Conservation (phyloP, 2,888 invertebrate species). For the Electrophaes corylata region DNA sequence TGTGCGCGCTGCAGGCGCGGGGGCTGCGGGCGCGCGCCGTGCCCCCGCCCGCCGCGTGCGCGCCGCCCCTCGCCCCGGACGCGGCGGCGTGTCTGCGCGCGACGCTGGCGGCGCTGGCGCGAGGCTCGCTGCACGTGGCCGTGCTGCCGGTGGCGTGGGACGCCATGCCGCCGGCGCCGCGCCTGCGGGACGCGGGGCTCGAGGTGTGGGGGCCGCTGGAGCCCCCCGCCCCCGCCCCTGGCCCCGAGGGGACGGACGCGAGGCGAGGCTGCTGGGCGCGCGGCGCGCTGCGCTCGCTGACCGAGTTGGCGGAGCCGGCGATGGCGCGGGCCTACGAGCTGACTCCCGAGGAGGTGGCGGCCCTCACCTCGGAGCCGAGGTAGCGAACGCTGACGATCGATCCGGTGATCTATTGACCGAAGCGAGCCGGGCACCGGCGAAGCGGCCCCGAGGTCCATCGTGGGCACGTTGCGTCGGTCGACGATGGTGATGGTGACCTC, state of each 20-base stretch:
- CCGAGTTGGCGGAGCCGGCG: slow-evolving; percentile 55
- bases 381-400: not conserved
- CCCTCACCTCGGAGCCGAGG: slow-evolving; percentile 34
- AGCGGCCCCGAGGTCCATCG: no score
- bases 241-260: slow-evolving; percentile 55
- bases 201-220: slow-evolving; percentile 60
- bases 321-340: slow-evolving; percentile 42
- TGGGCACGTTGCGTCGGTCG: no score
- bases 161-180: slow-evolving; percentile 44
- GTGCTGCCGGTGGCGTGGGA: slow-evolving; percentile 37
- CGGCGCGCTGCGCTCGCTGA: slow-evolving; percentile 54
- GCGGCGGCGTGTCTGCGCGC: slow-evolving; percentile 36
- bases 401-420: no score
- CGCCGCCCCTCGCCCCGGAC: slow-evolving; percentile 41
- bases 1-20: slow-evolving; percentile 34
- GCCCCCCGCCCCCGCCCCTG: slow-evolving; percentile 47
- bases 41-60: slow-evolving; percentile 8
- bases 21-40: slow-evolving; percentile 14
- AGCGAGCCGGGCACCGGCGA: no score
- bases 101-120: slow-evolving; percentile 39
- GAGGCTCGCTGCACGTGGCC: slow-evolving; percentile 42
- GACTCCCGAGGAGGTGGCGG: slow-evolving; percentile 43
- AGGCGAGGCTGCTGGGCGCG: slow-evolving; percentile 56
- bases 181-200: slow-evolving; percentile 60
- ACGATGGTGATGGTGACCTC: no score